phyloP scores from a whole-genome alignment of 2,888 invertebrate genomes.

The Petrophora chlorosata region DNA sequence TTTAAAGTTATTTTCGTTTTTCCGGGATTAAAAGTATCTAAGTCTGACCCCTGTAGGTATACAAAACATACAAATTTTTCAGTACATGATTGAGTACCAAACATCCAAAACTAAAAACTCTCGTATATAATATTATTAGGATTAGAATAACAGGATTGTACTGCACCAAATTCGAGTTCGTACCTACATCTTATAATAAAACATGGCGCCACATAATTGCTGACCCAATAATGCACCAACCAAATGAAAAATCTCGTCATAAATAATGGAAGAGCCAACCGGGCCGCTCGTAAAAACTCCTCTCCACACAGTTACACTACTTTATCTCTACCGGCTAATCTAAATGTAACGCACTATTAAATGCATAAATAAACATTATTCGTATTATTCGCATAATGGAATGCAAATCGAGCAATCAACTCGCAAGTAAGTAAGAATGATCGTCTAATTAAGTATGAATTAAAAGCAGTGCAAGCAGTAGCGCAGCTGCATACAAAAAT shows the following conservation, averaged over 20 bases:
- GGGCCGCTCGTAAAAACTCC: background rate
- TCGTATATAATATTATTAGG: too few species aligned
- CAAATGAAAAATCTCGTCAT: background rate
- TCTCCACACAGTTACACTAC: background rate
- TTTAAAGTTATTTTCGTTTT: too few species aligned
- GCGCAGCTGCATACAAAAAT: background rate
- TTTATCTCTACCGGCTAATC: constrained; percentile 16
- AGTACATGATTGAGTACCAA: too few species aligned
- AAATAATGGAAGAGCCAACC: background rate
- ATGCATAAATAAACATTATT: constrained; percentile 22
- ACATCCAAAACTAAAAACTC: too few species aligned
- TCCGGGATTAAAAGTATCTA: too few species aligned
- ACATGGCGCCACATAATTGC: too few species aligned
- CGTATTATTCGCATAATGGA: constrained; percentile 15
- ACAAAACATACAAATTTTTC: too few species aligned
- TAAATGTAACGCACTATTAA: constrained; percentile 21
- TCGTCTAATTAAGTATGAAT: constrained; percentile 12
- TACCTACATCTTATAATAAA: too few species aligned
- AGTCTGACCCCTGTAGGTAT: too few species aligned
- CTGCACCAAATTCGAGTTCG: too few species aligned
- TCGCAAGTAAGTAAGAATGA: constrained; percentile 10
- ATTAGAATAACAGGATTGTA: too few species aligned
- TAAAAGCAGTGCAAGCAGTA: constrained; percentile 1
- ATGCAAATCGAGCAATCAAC: constrained; percentile 21
- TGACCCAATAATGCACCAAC: too few species aligned